Conservation (phyloP, 2,797 vertebrate genomes). For the Euthynnus affinis region DNA sequence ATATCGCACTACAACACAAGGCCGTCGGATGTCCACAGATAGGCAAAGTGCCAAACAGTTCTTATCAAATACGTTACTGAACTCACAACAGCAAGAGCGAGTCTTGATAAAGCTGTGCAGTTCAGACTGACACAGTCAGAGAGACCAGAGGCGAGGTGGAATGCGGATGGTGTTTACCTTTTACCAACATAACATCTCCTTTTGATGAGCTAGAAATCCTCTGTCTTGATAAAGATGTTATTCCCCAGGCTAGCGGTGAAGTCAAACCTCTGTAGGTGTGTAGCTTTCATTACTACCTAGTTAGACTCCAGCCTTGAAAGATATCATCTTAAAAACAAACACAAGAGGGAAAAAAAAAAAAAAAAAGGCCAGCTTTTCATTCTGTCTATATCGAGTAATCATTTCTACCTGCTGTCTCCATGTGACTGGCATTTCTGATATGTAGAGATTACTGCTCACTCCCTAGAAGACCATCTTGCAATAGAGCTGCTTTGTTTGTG, state of each 20-base stretch:
- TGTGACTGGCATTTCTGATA: conserved; percentile 51
- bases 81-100: conserved; percentile 33
- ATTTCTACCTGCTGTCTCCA: conserved; percentile 39
- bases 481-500: conserved; percentile 45
- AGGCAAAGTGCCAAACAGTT: conserved; percentile 53
- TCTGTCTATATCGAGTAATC: conserved; percentile 42
- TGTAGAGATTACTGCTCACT: conserved; percentile 50
- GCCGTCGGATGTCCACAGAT: conserved; percentile 43
- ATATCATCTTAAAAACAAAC: conserved; percentile 48
- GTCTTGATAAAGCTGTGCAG: conserved; percentile 17
- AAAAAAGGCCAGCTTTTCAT: conserved; percentile 47
- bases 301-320: conserved; percentile 38
- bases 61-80: conserved; percentile 61
- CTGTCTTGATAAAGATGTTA: conserved; percentile 45
- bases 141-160: conserved; percentile 26
- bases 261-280: conserved; percentile 36
- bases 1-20: conserved; percentile 47
- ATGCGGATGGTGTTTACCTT: conserved; percentile 59
- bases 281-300: conserved; percentile 37
- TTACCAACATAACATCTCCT: conserved; percentile 43
- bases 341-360: neutral
- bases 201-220: conserved; percentile 14
- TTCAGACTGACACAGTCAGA: conserved; percentile 33
- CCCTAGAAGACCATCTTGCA: conserved; percentile 53
- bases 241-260: conserved; percentile 32